Evolutionary conservation across 1,140 invertebrate species (phyloP).

Genomic region (Sinonovacula constricta): DNA sequence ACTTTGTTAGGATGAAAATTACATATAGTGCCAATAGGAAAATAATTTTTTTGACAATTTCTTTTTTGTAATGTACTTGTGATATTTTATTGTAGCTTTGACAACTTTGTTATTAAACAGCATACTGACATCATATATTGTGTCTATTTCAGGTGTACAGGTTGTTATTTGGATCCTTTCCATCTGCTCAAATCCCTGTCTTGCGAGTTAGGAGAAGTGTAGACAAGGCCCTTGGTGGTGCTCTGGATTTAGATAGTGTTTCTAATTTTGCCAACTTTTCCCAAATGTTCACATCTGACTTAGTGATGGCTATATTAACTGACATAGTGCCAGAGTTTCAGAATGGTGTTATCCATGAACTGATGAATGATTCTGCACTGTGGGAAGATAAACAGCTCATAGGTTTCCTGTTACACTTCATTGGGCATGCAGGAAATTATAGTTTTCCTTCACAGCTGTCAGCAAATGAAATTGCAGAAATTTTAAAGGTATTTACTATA

Average conservation of each 20-base stretch:
- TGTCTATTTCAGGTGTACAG: conserved; percentile 64
- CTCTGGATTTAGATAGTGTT: too few relatives aligned
- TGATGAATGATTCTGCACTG: conserved; percentile 43
- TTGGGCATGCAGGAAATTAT: conserved; percentile 20
- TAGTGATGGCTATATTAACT: not conserved
- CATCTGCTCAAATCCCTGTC: not conserved
- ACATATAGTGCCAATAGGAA: too few relatives aligned
- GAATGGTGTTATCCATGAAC: conserved; percentile 43
- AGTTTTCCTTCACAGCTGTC: conserved; percentile 25
- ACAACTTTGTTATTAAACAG: too few relatives aligned
- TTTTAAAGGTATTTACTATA: conserved; percentile 61
- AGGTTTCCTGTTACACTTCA: conserved; percentile 28
- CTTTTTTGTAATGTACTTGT: too few relatives aligned
- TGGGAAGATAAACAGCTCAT: conserved; percentile 27
- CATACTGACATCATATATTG: too few relatives aligned
- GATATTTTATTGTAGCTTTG: too few relatives aligned
- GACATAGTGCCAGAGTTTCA: conserved; percentile 20
- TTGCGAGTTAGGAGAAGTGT: conserved; percentile 25
- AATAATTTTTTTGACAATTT: too few relatives aligned
- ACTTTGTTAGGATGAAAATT: too few relatives aligned
- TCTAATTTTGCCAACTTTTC: too few relatives aligned
- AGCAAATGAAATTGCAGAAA: conserved; percentile 47
- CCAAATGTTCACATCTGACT: not conserved
- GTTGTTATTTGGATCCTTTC: conserved; percentile 60
- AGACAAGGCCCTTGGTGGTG: too few relatives aligned